A percentile compares a stretch with the other conserved stretches of the same genome.
Conservation (phyloP, 2,888 invertebrate species). For the Timandra comae region DNA sequence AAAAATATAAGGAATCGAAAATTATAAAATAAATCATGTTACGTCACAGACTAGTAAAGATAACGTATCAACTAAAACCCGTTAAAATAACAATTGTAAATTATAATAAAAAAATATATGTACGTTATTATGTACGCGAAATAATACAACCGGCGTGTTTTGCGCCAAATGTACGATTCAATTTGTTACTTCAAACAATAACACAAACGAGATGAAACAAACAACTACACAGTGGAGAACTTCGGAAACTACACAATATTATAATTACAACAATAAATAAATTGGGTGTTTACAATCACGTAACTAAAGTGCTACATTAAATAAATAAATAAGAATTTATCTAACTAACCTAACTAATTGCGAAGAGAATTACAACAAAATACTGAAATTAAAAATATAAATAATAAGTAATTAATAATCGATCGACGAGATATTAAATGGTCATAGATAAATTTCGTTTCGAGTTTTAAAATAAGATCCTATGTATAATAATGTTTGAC, state of each 20-base stretch:
- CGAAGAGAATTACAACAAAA: conserved; percentile 61
- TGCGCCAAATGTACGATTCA: conserved; percentile 23
- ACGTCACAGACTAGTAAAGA: conserved; percentile 46
- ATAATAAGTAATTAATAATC: conserved; percentile 27
- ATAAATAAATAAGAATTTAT: conserved; percentile 72
- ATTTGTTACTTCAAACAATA: conserved; percentile 21
- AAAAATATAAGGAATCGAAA: conserved; percentile 3
- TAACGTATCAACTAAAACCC: conserved; percentile 40
- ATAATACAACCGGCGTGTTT: conserved; percentile 26
- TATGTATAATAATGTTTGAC: conserved; percentile 12
- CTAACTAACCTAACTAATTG: conserved; percentile 66
- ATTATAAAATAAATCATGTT: conserved; percentile 13
- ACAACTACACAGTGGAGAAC: conserved; percentile 43
- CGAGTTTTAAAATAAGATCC: conserved; percentile 26
- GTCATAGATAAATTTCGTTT: conserved; percentile 42
- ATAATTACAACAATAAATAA: conserved; percentile 58
- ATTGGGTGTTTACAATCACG: conserved; percentile 46
- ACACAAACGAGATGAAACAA: conserved; percentile 28
- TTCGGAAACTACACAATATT: conserved; percentile 51
- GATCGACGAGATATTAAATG: conserved; percentile 30
- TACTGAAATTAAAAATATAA: conserved; percentile 51
- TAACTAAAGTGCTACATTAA: conserved; percentile 50
- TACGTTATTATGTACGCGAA: conserved; percentile 26
- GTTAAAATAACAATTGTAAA: conserved; percentile 30
- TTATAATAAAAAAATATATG: conserved; percentile 35